Base-by-base conservation (phyloP, 2,113 vertebrate species). In the Steatornis caripensis region DNA sequence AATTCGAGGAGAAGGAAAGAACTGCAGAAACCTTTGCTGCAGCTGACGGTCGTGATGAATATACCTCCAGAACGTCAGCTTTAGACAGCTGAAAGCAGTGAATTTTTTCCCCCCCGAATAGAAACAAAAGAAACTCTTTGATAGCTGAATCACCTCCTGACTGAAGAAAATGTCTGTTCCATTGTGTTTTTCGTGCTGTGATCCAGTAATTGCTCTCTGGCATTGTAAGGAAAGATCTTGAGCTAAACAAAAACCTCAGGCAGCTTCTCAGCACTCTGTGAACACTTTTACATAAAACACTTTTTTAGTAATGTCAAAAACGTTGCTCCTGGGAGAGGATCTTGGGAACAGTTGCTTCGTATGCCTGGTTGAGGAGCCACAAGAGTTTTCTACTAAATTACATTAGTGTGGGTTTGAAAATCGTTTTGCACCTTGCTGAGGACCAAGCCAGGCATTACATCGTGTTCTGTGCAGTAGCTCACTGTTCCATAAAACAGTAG, bases 71-170 rank as follows among this genome's bases (percentile, higher is more conserved):
- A 87, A 62, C 1, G 1, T 70, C 94, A 95, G 75, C 53, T 82
- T 83, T 30, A 87, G 86, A 27, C 58, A 77, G 55, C 83, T 95
- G 64, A 92, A 62, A 80, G 80, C 68, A 62, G 46, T 58, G 64
- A 58, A 58, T 72, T 41, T 26, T 86, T 54, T 15, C 1, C 26
- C 58, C 81, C 68, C 2, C 53, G 81, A 95, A 96, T 91, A 95
- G 93, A 84, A 95, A 94, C 30, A 78, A 78, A 95, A 95, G 87
- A 79, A 80, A 60, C 82, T 90, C 62, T 87, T 39, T 30, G 70
- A 94, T 78, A 84, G 89, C 80, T 96, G 94, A 94, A 84, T 97
- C 93, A 93, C 81, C 89, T 78, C 81, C 74, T 69, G 51, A 87
- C 77, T 85, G 90, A 89, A 51, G 86, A 91, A 95, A 78, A 58